Evolutionary conservation across 2,113 vertebrate species (phyloP).

Genomic region (Charadrius vociferus): DNA sequence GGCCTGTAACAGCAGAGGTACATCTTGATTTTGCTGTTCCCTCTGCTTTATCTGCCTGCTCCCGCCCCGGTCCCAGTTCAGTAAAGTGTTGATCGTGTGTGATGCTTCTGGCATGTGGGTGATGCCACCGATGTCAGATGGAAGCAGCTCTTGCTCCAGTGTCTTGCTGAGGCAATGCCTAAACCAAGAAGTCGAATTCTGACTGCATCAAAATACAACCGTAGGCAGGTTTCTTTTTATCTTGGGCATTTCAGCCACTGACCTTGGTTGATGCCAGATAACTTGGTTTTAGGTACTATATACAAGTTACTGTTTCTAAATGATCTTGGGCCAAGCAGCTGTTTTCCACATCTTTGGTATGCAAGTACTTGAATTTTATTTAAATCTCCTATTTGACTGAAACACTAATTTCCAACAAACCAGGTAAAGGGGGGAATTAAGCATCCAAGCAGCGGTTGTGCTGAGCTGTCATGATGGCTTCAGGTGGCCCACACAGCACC

Average conservation of each 20-base stretch:
- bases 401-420: background rate
- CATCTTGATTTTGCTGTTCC: background rate
- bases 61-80: background rate
- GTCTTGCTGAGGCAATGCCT: background rate
- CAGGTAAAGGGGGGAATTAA: background rate
- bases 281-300: background rate
- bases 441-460: background rate
- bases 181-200: background rate
- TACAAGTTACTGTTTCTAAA: background rate
- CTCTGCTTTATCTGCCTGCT: background rate
- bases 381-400: background rate
- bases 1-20: background rate
- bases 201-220: background rate
- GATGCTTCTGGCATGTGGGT: background rate
- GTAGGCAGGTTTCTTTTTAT: background rate
- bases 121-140: background rate
- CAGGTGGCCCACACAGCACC: background rate
- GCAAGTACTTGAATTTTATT: background rate
- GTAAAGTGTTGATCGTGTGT: background rate
- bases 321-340: background rate
- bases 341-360: background rate
- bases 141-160: accelerated
- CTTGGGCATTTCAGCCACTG: background rate
- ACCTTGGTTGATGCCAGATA: background rate
- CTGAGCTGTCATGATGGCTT: background rate